Evolutionary conservation across 1,140 invertebrate genomes (phyloP).

Genomic region (Apocrypta bakeri): DNA sequence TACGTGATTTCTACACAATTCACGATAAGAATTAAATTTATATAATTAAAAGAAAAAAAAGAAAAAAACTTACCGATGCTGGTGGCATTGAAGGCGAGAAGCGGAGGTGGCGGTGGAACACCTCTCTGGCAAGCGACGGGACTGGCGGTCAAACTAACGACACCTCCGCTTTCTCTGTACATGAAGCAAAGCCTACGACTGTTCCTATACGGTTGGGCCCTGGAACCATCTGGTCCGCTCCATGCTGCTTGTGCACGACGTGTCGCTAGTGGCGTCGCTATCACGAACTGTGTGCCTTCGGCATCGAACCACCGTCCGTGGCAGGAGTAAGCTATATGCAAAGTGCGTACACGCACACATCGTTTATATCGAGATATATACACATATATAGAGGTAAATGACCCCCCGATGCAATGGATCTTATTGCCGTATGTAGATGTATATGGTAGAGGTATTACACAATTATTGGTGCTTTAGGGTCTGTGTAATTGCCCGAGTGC

Average conservation of each 20-base stretch:
- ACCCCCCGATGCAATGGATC: background rate
- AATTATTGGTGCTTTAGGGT: background rate
- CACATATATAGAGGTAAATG: background rate
- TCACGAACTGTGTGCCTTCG: conserved; percentile 83
- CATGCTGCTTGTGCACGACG: conserved; percentile 67
- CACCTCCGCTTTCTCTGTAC: conserved; percentile 73
- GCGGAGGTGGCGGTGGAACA: conserved; percentile 68
- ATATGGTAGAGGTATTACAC: background rate
- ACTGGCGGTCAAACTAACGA: conserved; percentile 74
- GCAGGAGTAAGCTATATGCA: conserved; percentile 85
- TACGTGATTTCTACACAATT: too few species aligned
- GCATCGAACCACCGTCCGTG: conserved; percentile 85
- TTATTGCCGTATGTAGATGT: background rate
- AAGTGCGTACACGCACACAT: conserved; percentile 14
- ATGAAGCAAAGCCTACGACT: conserved; percentile 76
- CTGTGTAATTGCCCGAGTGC: background rate
- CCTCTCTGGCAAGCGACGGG: conserved; percentile 75
- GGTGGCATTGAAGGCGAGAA: conserved; percentile 76
- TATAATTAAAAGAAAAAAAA: background rate
- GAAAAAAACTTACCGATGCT: conserved; percentile 72
- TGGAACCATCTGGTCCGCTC: conserved; percentile 70
- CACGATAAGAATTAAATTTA: too few species aligned
- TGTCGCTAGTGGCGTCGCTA: conserved; percentile 82
- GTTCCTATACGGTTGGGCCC: conserved; percentile 73
- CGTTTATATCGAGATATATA: conserved; percentile 6